Evolutionary conservation across 2,888 invertebrate species (phyloP).

Genomic region (Caenorhabditis sp.): DNA sequence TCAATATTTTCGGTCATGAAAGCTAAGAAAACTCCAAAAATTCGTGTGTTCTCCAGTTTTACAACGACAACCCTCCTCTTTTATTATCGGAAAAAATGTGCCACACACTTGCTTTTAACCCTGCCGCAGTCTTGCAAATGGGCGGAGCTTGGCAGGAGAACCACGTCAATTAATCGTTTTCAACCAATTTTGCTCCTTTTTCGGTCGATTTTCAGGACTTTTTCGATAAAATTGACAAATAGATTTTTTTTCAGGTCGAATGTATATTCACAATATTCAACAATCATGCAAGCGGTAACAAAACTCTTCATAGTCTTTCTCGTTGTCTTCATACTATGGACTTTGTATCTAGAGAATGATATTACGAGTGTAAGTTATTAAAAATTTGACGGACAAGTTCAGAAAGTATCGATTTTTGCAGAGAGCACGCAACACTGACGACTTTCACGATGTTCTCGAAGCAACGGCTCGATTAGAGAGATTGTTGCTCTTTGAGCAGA

Average conservation of each 20-base stretch:
- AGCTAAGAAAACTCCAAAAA: no score
- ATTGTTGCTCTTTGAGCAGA: conserved; percentile 43
- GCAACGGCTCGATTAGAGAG: conserved; percentile 33
- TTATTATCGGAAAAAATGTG: background rate
- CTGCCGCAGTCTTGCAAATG: conserved; percentile 23
- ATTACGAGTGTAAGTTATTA: conserved; percentile 35
- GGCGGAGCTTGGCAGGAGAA: conserved; percentile 23
- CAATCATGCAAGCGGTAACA: conserved; percentile 51
- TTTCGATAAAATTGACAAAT: no score
- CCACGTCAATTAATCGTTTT: conserved; percentile 23
- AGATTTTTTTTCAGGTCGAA: conserved; percentile 29
- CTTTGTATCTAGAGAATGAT: conserved; percentile 49
- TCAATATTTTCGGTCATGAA: no score
- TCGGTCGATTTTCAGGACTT: no score
- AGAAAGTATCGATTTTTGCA: conserved; percentile 9
- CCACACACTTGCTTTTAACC: conserved; percentile 15
- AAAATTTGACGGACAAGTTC: background rate
- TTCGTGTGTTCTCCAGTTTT: no score
- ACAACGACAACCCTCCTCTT: no score
- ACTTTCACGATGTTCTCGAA: conserved; percentile 41
- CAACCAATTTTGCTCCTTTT: conserved; percentile 10
- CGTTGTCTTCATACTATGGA: conserved; percentile 47
- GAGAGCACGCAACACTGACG: conserved; percentile 33
- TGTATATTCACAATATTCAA: no score
- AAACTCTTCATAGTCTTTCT: conserved; percentile 40